These are phyloP conservation scores for Tridacna gigas DNA, from an alignment of 2,888 invertebrate species.

Conservation along the genomic window DNA sequence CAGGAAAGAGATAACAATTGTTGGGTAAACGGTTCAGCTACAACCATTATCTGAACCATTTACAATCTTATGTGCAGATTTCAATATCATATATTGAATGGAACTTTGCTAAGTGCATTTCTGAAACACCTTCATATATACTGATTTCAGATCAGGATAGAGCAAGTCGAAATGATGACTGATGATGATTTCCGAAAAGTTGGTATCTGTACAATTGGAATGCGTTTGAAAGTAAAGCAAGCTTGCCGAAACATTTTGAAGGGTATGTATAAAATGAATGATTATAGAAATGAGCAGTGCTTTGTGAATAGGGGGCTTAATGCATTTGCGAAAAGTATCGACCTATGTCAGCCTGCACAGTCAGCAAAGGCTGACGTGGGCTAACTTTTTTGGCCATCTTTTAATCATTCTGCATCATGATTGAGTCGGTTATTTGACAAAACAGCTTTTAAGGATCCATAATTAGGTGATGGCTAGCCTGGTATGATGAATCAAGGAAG, in stretches of 20 bases:
- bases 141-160: constrained; percentile 7
- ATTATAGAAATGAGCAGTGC: background rate
- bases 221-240: constrained; percentile 16
- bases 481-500: too few species aligned
- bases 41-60: constrained; percentile 15
- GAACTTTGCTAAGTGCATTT: constrained; percentile 15
- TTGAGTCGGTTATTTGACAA: too few species aligned
- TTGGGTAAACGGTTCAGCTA: too few species aligned
- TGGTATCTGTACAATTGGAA: constrained; percentile 11
- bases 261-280: constrained; percentile 15
- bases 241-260: constrained; percentile 13
- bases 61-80: constrained; percentile 11
- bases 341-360: too few species aligned
- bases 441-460: too few species aligned
- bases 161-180: constrained; percentile 11
- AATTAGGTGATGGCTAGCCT: too few species aligned
- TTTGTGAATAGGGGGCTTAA: too few species aligned
- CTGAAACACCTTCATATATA: constrained; percentile 11
- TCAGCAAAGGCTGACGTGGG: too few species aligned
- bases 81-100: constrained; percentile 9
- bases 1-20: too few species aligned
- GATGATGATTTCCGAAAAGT: constrained; percentile 15
- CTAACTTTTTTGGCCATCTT: too few species aligned
- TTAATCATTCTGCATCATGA: too few species aligned
- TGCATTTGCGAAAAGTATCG: too few species aligned